Conservation (phyloP, 2,797 vertebrate species). For the Sebastes vulpes region DNA sequence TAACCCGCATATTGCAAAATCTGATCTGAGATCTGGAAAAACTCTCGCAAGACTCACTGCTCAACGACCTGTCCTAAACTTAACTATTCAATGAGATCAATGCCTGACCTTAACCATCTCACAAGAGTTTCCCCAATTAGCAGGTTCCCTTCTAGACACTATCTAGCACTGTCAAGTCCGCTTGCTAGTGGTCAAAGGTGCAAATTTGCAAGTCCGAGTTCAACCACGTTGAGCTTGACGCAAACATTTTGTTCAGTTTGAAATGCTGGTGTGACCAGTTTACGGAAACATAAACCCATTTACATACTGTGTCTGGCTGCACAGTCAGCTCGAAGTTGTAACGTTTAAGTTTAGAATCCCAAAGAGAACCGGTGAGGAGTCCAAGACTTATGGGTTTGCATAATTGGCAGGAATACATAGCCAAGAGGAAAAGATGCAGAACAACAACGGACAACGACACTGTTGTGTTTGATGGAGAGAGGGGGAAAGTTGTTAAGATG, state of each 20-base stretch:
- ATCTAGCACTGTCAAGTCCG: background rate
- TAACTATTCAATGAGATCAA: too few species aligned
- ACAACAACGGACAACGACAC: background rate
- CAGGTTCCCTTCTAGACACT: too few species aligned
- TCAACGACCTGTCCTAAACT: too few species aligned
- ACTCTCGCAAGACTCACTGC: too few species aligned
- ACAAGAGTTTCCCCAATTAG: too few species aligned
- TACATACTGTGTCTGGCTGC: background rate
- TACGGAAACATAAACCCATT: background rate
- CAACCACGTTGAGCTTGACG: background rate
- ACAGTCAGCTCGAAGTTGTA: slow-evolving; percentile 2
- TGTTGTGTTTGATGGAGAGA: background rate
- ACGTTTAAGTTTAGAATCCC: slow-evolving; percentile 53
- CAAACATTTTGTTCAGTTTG: background rate
- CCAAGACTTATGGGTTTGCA: slow-evolving; percentile 19
- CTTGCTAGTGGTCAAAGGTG: background rate
- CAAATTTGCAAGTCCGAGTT: background rate
- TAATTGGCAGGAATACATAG: slow-evolving; percentile 52
- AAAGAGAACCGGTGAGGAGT: slow-evolving; percentile 25
- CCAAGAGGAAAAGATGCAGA: slow-evolving; percentile 44
- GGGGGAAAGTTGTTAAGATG: background rate
- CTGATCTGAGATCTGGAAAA: background rate
- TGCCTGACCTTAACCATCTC: too few species aligned
- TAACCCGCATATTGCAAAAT: rapidly evolving
- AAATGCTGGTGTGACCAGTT: background rate